Evolutionary conservation across 2,888 invertebrate genomes (phyloP), one percentile per base, ranked within the genome.

Genomic region (Platycheirus albimanus): DNA sequence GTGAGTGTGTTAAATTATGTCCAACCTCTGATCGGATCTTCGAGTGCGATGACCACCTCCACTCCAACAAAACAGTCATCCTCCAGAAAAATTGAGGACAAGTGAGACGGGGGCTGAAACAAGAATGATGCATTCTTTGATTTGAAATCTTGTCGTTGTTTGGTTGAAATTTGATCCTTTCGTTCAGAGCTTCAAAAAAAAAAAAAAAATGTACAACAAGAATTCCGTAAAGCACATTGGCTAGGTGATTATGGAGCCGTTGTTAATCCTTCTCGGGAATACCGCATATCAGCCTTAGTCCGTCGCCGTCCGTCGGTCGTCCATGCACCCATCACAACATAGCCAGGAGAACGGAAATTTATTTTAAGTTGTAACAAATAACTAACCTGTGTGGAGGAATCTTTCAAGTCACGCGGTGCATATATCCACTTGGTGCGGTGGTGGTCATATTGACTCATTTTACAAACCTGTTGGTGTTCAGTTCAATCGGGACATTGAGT

Each of bases 91-190:
- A n/a, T n/a, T n/a, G n/a, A n/a, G n/a, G n/a, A n/a, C n/a, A n/a
- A 33, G 33, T 8, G 54, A 33, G 3, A 20, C 2, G 33, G 13
- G 33, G 19, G n/a, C n/a, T 30, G 47, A 28, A 83, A 69, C 77
- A 69, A 78, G 83, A 83, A 83, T 83, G 83, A 83, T 83, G 83
- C 83, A 83, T 83, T 83, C 78, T 78, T 58, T 58, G 83, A 83
- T 83, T 83, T 83, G 83, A 77, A 83, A 83, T 83, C 83, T 83
- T 83, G 83, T 83, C 77, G 77, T 71, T 77, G 72, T 71, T n/a
- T 69, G 63, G 43, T 58, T 77, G 83, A 83, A 83, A 83, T 83
- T 83, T 83, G 83, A 83, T 83, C 83, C 83, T 78, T 83, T 81
- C 81, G 64, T 64, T 71, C 69, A 56, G 66, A 69, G 63, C 24